These are phyloP conservation scores for Oligia fasciuncula DNA, from an alignment of 2,888 invertebrate species.

Conservation along the genomic window DNA sequence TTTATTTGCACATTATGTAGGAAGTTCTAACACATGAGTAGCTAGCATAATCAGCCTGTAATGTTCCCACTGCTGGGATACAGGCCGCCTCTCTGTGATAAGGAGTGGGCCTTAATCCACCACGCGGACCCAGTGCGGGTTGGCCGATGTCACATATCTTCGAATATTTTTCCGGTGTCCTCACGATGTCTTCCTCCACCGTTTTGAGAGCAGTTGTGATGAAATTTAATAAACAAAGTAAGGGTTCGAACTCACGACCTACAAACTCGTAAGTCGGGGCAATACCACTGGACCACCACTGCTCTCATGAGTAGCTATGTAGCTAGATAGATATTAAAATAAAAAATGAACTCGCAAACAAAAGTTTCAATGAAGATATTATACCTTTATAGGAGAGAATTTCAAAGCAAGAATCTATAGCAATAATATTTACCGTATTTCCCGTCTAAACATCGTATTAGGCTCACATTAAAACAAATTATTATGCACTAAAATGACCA, in stretches of 20 bases:
- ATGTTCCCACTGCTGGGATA: no score
- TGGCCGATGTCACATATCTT: background rate
- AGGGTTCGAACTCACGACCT: background rate
- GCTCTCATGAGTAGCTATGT: background rate
- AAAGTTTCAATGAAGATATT: background rate
- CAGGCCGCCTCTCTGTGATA: background rate
- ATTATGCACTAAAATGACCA: slow-evolving; percentile 29
- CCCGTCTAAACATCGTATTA: slow-evolving; percentile 17
- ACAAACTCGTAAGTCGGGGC: background rate
- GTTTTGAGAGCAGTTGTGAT: background rate
- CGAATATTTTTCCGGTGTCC: background rate
- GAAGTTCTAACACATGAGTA: no score
- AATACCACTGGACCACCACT: no score
- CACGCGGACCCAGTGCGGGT: background rate
- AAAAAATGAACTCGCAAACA: background rate
- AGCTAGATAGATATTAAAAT: background rate
- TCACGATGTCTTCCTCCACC: no score
- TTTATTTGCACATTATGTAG: background rate
- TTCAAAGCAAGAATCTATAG: background rate
- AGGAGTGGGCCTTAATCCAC: background rate
- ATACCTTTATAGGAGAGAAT: background rate
- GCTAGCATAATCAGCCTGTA: no score
- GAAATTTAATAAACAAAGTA: background rate
- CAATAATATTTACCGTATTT: slow-evolving; percentile 19
- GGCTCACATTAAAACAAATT: slow-evolving; percentile 36